phyloP scores from a whole-genome alignment of 2,797 vertebrate species.

The Trachurus trachurus region DNA sequence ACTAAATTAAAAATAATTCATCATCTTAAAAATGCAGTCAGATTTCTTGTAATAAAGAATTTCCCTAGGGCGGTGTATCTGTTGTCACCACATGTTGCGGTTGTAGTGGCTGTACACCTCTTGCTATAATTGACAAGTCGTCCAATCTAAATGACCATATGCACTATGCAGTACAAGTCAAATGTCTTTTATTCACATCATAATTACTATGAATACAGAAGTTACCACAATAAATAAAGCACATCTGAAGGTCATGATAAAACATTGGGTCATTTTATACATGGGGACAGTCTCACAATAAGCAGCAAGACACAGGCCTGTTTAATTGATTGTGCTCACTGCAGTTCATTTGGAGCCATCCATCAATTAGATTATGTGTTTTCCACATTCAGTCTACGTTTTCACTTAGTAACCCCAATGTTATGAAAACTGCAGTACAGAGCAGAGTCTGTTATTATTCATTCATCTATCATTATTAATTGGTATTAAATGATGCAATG shows the following conservation, averaged over 20 bases:
- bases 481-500: background rate
- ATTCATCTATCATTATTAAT: no score
- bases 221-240: background rate
- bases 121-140: background rate
- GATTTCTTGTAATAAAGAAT: no score
- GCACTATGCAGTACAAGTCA: background rate
- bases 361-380: background rate
- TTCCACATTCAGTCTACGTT: background rate
- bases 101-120: no score
- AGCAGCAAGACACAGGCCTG: conserved; percentile 2
- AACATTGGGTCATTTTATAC: no score
- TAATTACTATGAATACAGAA: no score
- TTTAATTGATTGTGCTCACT: conserved; percentile 8
- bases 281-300: background rate
- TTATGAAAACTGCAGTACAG: background rate
- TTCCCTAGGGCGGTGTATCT: no score
- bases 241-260: no score
- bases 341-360: background rate
- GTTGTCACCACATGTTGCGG: no score
- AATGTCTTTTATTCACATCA: no score
- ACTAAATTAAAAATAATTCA: background rate
- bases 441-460: no score
- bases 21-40: no score
- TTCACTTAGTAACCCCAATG: background rate
- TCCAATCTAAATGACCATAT: background rate